Evolutionary conservation across 1,140 invertebrate genomes (phyloP).

Genomic region (Pseudomyrmex dendroicus): DNA sequence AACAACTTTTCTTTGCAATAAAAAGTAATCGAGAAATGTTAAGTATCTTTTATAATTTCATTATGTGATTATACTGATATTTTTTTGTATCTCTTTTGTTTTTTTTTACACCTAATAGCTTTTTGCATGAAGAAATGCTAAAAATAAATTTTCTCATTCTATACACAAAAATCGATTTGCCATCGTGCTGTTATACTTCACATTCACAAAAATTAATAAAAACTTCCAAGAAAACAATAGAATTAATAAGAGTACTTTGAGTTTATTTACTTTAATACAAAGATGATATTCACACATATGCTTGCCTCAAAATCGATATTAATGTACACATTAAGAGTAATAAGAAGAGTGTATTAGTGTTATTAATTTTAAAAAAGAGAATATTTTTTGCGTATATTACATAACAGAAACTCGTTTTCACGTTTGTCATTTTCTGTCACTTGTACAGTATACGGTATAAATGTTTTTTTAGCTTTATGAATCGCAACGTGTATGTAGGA

Average conservation of each 20-base stretch:
- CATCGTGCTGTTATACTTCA: no score
- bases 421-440: conserved; percentile 51
- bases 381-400: conserved; percentile 70
- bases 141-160: no score
- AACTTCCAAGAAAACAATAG: conserved; percentile 56
- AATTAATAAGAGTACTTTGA: conserved; percentile 80
- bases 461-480: conserved; percentile 50
- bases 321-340: conserved; percentile 69
- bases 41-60: conserved; percentile 16
- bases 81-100: background rate
- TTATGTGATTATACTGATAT: background rate
- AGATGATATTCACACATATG: conserved; percentile 83
- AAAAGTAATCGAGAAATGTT: conserved; percentile 5
- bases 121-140: background rate
- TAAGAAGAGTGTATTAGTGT: conserved; percentile 56
- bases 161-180: no score
- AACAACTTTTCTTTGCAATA: conserved; percentile 7
- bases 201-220: background rate
- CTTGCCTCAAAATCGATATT: conserved; percentile 76
- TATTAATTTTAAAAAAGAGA: conserved; percentile 67
- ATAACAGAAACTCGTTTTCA: conserved; percentile 70
- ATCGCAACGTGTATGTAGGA: conserved; percentile 56
- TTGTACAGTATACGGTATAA: conserved; percentile 56
- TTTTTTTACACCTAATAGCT: background rate
- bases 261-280: conserved; percentile 84